Conservation (phyloP, 2,888 invertebrate species). For the Pollenia griseotomentosa region DNA sequence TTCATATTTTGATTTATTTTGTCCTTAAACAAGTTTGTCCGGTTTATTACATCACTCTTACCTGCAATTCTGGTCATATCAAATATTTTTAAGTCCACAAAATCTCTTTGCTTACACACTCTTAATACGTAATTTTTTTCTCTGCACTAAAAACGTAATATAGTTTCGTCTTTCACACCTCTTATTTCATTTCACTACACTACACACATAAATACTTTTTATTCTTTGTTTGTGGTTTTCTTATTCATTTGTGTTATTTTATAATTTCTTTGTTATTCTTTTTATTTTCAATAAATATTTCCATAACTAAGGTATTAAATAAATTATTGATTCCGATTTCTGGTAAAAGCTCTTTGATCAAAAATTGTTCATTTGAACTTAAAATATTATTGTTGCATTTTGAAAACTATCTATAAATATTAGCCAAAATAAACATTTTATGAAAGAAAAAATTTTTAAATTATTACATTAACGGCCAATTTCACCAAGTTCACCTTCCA, state of each 20-base stretch:
- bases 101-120: not conserved
- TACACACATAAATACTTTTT: constrained; percentile 6
- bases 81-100: not conserved
- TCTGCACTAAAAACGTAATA: not conserved
- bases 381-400: constrained; percentile 18
- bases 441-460: too few relatives aligned
- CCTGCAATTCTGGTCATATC: too few relatives aligned
- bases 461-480: too few relatives aligned
- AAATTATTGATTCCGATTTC: constrained; percentile 25
- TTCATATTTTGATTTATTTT: not conserved
- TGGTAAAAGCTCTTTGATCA: constrained; percentile 36
- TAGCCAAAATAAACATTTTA: too few relatives aligned
- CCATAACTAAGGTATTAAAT: constrained; percentile 35
- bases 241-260: constrained; percentile 1
- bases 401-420: not conserved
- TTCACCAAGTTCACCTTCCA: too few relatives aligned
- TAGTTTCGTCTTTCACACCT: not conserved
- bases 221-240: constrained; percentile 14
- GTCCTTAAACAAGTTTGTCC: not conserved
- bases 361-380: not conserved
- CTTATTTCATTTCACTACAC: constrained; percentile 17
- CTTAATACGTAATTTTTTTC: not conserved
- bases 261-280: constrained; percentile 3
- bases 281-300: constrained; percentile 18
- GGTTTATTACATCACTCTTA: too few relatives aligned